Base-by-base conservation (phyloP, 2,888 invertebrate species). In the Cephalotes varians region DNA sequence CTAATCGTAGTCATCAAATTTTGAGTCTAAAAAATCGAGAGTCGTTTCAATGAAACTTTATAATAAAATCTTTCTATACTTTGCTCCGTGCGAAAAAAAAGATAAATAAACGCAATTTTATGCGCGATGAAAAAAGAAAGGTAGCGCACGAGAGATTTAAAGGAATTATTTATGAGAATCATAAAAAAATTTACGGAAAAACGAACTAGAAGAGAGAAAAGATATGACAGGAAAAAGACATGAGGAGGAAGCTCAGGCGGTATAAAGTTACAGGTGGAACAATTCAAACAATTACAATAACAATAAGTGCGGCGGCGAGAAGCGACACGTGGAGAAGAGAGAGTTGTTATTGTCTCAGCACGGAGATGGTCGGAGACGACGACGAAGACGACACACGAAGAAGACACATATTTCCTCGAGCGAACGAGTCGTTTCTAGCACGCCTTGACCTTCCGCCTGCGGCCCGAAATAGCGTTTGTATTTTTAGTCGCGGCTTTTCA, bases 371-470 rank as follows among this genome's bases (percentile, higher is more conserved):
- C 49, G 67, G 4, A 25, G 56, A 40, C 40, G 40, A 40, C 51
- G 49, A 60, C 21, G 18, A 49, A 21, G 73, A 73, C 31, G 25
- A 28, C 28, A 31, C 51, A 76, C 77, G 81, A 84, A 56, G 69
- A 58, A 56, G 77, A 81, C 85, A 82, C 85, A 84, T 81, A 86
- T 87, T 88, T 85, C 71, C 86, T 84, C 85, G 79, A 65, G 83
- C 86, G 79, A 80, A 82, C 85, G 83, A 86, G 86, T 84, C 81
- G 90, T 89, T 88, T 91, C 87, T 84, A 89, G 87, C 85, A 84
- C 88, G 89, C 92, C 92, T 92, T 92, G 92, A 92, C 92, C 92
- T 92, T 92, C 92, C 92, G 90, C 86, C 89, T 88, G 87, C 77
- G 69, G 62, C 88, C 85, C 87, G 85, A 90, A 92, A 92, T 92